Conservation (phyloP, 1,140 invertebrate genomes). For the Dendrolimus punctatus region DNA sequence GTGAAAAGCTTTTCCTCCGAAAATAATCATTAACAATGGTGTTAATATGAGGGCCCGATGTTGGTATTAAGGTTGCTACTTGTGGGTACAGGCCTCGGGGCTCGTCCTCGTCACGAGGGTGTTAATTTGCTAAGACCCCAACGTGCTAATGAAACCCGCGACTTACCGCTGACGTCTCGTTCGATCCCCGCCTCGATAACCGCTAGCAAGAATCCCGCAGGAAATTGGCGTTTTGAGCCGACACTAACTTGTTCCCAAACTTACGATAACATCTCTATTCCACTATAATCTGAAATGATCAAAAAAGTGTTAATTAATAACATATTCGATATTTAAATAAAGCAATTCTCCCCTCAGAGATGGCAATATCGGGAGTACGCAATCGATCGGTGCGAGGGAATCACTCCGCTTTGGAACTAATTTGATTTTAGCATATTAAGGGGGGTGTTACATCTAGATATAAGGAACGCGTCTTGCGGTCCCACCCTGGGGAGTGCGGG, state of each 20-base stretch:
- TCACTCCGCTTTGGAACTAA: constrained; percentile 66
- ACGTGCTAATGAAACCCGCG: constrained; percentile 61
- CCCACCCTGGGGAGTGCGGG: constrained; percentile 27
- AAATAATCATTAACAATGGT: constrained; percentile 26
- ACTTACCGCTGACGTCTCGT: constrained; percentile 44
- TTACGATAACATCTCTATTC: constrained; percentile 25
- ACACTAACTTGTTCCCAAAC: constrained; percentile 28
- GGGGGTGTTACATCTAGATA: constrained; percentile 52
- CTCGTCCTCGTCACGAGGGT: constrained; percentile 43
- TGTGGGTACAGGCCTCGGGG: constrained; percentile 12
- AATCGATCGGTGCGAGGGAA: constrained; percentile 53
- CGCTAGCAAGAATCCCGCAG: constrained; percentile 46
- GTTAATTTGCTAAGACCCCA: constrained; percentile 65
- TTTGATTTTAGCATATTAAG: constrained; percentile 72
- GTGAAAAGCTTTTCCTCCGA: no score
- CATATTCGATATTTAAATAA: not conserved
- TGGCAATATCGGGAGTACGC: constrained; percentile 43
- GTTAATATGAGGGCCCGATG: constrained; percentile 23
- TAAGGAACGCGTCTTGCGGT: constrained; percentile 59
- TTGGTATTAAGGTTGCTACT: constrained; percentile 22
- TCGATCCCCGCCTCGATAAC: constrained; percentile 53
- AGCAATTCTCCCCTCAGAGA: constrained; percentile 17
- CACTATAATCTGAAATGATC: constrained; percentile 17
- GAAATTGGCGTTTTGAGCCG: constrained; percentile 58
- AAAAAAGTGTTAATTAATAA: constrained; percentile 4